phyloP scores from a whole-genome alignment of 2,888 invertebrate genomes.

The Polydrusus pterygomalis region DNA sequence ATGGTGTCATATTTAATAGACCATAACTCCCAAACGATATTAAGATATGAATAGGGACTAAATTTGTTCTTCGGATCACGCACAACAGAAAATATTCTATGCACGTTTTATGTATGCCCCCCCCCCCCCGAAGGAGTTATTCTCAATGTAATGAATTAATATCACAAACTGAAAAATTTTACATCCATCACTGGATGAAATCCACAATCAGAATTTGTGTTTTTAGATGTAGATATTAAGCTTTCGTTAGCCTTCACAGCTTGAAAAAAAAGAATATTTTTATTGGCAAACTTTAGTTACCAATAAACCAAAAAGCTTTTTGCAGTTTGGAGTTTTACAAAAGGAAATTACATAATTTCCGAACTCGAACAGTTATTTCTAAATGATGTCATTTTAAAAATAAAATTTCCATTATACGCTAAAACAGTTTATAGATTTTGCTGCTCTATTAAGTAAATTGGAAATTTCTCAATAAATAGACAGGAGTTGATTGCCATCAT shows the following conservation, averaged over 20 bases:
- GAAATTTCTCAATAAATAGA: conserved; percentile 17
- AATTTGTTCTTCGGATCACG: no score
- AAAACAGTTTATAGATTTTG: conserved; percentile 16
- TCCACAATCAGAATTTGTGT: no score
- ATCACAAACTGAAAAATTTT: no score
- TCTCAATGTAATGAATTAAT: no score
- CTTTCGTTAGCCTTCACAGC: not conserved
- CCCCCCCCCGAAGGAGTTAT: no score
- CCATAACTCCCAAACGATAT: no score
- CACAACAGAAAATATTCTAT: no score
- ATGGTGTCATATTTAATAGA: no score
- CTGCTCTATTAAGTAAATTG: conserved; percentile 27
- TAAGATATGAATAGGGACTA: no score
- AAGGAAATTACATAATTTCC: conserved; percentile 24
- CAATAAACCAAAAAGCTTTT: conserved; percentile 9
- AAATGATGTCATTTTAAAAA: conserved; percentile 11
- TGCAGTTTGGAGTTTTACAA: not conserved
- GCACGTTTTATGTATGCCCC: no score
- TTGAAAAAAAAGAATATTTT: not conserved
- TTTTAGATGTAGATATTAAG: no score
- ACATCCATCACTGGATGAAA: no score
- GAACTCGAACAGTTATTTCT: conserved; percentile 14
- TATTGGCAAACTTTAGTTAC: not conserved
- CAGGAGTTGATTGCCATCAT: not conserved
- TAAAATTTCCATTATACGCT: conserved; percentile 18